These are phyloP conservation scores for Thrips palmi DNA, from an alignment of 1,140 invertebrate genomes.

Conservation along the genomic window DNA sequence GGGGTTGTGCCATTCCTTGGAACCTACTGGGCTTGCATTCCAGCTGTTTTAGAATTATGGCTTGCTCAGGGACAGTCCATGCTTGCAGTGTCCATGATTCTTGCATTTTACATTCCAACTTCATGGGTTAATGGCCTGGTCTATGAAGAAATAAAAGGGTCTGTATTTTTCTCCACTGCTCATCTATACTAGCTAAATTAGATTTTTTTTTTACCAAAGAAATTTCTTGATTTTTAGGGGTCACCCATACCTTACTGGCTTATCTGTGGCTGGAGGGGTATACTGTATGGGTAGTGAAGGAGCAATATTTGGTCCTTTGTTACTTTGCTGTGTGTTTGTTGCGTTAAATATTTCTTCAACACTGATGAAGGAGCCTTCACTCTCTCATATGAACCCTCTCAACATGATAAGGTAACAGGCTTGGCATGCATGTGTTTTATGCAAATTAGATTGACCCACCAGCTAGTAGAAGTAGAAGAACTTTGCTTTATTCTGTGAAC, in stretches of 20 bases:
- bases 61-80: constrained; percentile 62
- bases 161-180: constrained; percentile 19
- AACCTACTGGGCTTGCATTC: constrained; percentile 84
- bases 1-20: constrained; percentile 89
- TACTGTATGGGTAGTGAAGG: constrained; percentile 93
- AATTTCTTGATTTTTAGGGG: constrained; percentile 33
- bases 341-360: constrained; percentile 51
- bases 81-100: constrained; percentile 53
- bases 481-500: too few relatives aligned
- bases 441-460: too few relatives aligned
- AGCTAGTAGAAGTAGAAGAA: too few relatives aligned
- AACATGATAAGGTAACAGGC: too few relatives aligned
- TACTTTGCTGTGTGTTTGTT: constrained; percentile 74
- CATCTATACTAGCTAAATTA: constrained; percentile 4
- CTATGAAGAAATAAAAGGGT: constrained; percentile 96
- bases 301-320: constrained; percentile 85
- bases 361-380: constrained; percentile 18
- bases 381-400: too few relatives aligned
- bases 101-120: constrained; percentile 78
- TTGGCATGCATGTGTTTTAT: too few relatives aligned
- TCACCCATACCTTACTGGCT: constrained; percentile 94
- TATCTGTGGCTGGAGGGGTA: constrained; percentile 95
- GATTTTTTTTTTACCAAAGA: constrained; percentile 10
- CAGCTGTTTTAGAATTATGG: constrained; percentile 87
- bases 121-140: constrained; percentile 85